Base-by-base conservation (phyloP, 35 echinoderm and acorn worm genomes). In the Chiridota heheva region DNA sequence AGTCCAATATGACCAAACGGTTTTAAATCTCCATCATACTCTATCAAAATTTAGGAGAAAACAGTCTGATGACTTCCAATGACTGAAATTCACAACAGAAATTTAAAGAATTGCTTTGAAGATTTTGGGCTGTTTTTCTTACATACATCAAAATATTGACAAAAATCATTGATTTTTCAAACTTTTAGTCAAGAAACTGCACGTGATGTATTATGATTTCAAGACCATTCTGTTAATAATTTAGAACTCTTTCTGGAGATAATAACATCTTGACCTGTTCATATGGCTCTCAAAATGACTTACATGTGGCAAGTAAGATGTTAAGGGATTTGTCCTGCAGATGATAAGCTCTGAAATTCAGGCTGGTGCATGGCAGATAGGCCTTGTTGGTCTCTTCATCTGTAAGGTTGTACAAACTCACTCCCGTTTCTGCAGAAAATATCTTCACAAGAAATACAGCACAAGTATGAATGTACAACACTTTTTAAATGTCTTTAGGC, bases 221-320 rank as follows among this genome's bases (percentile, higher is more conserved):
- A 51, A n/a, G n/a, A n/a, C n/a, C n/a, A n/a, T n/a, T n/a, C n/a
- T n/a, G n/a, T n/a, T n/a, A n/a, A n/a, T n/a, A n/a, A n/a, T n/a
- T n/a, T n/a, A n/a, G n/a, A n/a, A n/a, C n/a, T n/a, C n/a, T n/a
- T n/a, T n/a, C n/a, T n/a, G n/a, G n/a, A n/a, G n/a, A n/a, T n/a
- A n/a, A n/a, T n/a, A n/a, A n/a, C n/a, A n/a, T n/a, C n/a, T n/a
- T n/a, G n/a, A n/a, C n/a, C n/a, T n/a, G n/a, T n/a, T n/a, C n/a
- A n/a, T n/a, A n/a, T n/a, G n/a, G n/a, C n/a, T n/a, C n/a, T n/a
- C n/a, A 63, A 40, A 18, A 3, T 42, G 13, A 88, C 95, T 91
- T 85, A 98, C 95, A 98, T 51, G 95, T 98, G 30, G 89, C 95
- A 36, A 98, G 75, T 17, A 98, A 57, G 10, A 92, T 26, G 49